Evolutionary conservation across 2,888 invertebrate genomes (phyloP).

Genomic region (Drosophila buzzatii): DNA sequence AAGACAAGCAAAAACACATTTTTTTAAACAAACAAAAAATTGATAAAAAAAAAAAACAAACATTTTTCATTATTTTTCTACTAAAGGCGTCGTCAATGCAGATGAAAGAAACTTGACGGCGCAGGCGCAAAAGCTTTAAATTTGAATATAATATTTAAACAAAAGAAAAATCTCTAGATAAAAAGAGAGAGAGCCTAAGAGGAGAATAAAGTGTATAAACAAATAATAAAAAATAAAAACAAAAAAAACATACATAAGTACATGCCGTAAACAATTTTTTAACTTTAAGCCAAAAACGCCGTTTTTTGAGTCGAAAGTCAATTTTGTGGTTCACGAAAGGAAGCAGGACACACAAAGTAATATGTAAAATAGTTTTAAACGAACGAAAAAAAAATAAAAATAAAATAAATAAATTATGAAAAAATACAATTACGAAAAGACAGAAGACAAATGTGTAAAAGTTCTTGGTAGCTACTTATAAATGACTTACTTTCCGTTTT

Average conservation of each 20-base stretch:
- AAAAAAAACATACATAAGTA: slow-evolving; percentile 39
- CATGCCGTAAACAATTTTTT: slow-evolving; percentile 69
- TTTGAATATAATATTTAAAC: slow-evolving; percentile 68
- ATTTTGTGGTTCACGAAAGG: slow-evolving; percentile 67
- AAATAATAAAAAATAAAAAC: slow-evolving; percentile 46
- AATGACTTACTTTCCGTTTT: slow-evolving; percentile 68
- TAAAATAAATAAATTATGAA: slow-evolving; percentile 13
- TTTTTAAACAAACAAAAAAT: slow-evolving; percentile 38
- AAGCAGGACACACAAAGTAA: slow-evolving; percentile 22
- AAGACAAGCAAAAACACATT: slow-evolving; percentile 57
- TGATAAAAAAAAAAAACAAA: slow-evolving; percentile 41
- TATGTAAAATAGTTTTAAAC: slow-evolving; percentile 53
- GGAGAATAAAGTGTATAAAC: slow-evolving; percentile 47
- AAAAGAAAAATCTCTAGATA: slow-evolving; percentile 42
- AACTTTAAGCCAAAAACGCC: slow-evolving; percentile 67
- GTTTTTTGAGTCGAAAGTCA: slow-evolving; percentile 69
- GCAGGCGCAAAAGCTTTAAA: slow-evolving; percentile 81
- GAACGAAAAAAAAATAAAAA: slow-evolving; percentile 6
- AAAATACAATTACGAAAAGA: slow-evolving; percentile 41
- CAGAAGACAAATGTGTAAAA: slow-evolving; percentile 34
- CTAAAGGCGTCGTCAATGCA: slow-evolving; percentile 63
- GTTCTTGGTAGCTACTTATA: slow-evolving; percentile 66
- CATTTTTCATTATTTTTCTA: slow-evolving; percentile 78
- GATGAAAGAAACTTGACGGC: slow-evolving; percentile 46
- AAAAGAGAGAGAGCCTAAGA: slow-evolving; percentile 5